phyloP scores from a whole-genome alignment of 2,888 invertebrate genomes.

The Nomada fabriciana region DNA sequence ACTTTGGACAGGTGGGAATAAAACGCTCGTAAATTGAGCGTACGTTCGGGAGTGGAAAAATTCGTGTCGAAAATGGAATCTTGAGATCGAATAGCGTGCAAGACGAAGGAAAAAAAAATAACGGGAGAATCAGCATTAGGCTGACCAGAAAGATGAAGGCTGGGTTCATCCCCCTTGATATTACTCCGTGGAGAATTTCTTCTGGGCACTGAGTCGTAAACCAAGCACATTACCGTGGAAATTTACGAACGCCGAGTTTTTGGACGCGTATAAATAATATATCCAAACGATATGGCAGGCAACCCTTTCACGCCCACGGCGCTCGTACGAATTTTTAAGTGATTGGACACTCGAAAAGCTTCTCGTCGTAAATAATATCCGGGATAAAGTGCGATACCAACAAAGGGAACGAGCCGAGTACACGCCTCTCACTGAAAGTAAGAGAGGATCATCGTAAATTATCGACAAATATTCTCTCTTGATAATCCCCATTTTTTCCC shows the following conservation, averaged over 20 bases:
- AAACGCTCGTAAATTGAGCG: neutral
- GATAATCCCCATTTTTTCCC: neutral
- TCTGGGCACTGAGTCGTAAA: constrained; percentile 46
- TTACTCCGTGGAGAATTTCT: constrained; percentile 30
- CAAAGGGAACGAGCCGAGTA: too few species aligned
- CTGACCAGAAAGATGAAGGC: constrained; percentile 2
- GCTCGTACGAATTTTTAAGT: constrained; percentile 29
- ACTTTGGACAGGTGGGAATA: neutral
- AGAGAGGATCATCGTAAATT: neutral
- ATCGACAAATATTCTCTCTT: neutral
- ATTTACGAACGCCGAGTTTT: constrained; percentile 36
- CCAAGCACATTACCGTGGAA: constrained; percentile 17
- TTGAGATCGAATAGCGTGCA: neutral
- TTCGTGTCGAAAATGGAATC: constrained; percentile 14
- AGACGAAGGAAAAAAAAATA: constrained; percentile 12
- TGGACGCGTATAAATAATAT: constrained; percentile 37
- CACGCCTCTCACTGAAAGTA: neutral
- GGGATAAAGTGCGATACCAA: constrained; percentile 3
- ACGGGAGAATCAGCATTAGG: neutral
- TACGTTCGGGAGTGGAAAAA: neutral
- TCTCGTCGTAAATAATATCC: constrained; percentile 32
- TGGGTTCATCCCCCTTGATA: constrained; percentile 19
- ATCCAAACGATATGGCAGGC: constrained; percentile 21
- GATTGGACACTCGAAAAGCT: constrained; percentile 13
- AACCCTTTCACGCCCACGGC: constrained; percentile 28